Evolutionary conservation across 2,888 invertebrate species (phyloP), one percentile per base, ranked within the genome.

Genomic region (Lithophane socia): DNA sequence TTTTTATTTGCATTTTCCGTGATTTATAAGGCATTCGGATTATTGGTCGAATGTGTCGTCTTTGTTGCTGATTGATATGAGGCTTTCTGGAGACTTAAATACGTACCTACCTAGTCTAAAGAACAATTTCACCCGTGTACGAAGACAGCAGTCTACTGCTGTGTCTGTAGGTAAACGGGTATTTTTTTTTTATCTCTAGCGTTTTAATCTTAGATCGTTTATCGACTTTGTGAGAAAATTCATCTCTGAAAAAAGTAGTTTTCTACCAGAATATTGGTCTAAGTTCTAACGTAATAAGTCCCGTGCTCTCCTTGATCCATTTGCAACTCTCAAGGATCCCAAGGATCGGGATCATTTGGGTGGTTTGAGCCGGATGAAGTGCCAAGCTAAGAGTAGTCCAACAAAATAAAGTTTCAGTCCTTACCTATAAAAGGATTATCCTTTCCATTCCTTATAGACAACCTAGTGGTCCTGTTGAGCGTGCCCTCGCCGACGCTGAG

Each of bases 361-460:
- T 47, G 3, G 4, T 0, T 18, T 49, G 24, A 29, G 13, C 18
- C 16, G 12, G 1, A 1, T n/a, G 18, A 44, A 18, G 42, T 10
- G 7, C 12, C 44, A 24, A 58, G 24, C 12, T 29, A 44, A 18
- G 42, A 58, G 1, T 24, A 4, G 10, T 7, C 3, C 21, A 37
- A n/a, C 12, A 10, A 18, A 47, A 47, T 3, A 63, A n/a, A 29
- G 3, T 67, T 60, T 18, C 0, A n/a, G 44, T 18, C 12, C 90
- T 83, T 77, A 95, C 96, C 96, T 91, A 96, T 94, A 87, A 96
- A 96, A 56, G 96, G 96, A 87, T 96, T 96, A 61, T 96, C 96
- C 84, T 96, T 96, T 44, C 95, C 96, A 87, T 96, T 97, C 74
- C 97, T 94, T 76, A 93, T 93, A 71, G 97, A 83, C 86, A 96